phyloP scores from a whole-genome alignment of 2,888 invertebrate species.

The Colletes collaris region DNA sequence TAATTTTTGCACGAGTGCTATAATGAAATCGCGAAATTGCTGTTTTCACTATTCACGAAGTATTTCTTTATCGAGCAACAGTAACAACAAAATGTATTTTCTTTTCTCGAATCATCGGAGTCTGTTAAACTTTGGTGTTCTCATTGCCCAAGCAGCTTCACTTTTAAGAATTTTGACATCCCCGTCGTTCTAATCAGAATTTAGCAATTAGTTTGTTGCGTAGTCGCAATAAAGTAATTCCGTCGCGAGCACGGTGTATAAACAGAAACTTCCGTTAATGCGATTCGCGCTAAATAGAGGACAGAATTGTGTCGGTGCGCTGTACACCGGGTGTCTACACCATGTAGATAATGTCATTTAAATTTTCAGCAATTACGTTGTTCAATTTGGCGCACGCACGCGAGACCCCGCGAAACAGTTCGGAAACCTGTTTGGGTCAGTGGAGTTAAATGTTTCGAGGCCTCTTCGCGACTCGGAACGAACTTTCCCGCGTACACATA shows the following conservation, averaged over 20 bases:
- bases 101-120: too few species aligned
- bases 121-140: too few species aligned
- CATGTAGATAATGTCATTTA: constrained; percentile 44
- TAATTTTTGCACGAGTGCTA: too few species aligned
- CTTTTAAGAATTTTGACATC: too few species aligned
- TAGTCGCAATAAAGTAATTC: constrained; percentile 2
- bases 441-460: constrained; percentile 57
- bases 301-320: constrained; percentile 6
- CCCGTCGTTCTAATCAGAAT: background rate
- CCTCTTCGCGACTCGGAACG: constrained; percentile 31
- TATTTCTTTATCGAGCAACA: too few species aligned
- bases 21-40: too few species aligned
- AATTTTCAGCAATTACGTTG: constrained; percentile 51
- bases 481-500: constrained; percentile 51
- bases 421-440: constrained; percentile 56
- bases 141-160: too few species aligned
- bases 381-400: constrained; percentile 40
- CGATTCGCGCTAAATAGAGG: constrained; percentile 16
- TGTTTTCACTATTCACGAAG: too few species aligned
- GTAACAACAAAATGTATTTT: too few species aligned
- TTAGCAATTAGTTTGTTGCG: background rate
- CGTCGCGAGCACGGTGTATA: background rate
- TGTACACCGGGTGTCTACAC: background rate
- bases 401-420: constrained; percentile 41
- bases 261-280: constrained; percentile 34